Percentiles rank a stretch among this genome's conserved stretches.
These are phyloP conservation scores for Lampris megalopsis DNA, from an alignment of 2,113 vertebrate species.

Conservation along the genomic window DNA sequence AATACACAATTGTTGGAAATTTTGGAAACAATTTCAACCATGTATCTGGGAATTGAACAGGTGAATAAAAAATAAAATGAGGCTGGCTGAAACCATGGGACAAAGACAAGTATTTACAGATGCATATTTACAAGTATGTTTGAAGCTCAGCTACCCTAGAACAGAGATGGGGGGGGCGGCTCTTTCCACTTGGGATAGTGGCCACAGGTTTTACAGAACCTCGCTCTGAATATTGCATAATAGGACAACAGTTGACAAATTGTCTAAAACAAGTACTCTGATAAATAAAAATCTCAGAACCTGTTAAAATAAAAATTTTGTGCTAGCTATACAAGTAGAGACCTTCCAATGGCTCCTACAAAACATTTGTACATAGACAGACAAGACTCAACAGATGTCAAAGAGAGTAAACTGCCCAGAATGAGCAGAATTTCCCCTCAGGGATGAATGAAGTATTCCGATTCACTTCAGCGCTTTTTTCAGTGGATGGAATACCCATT, in stretches of 20 bases:
- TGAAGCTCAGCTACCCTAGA: slow-evolving; percentile 31
- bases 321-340: too few relatives aligned
- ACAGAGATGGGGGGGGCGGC: slow-evolving; percentile 23
- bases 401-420: too few relatives aligned
- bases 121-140: slow-evolving; percentile 73
- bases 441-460: too few relatives aligned
- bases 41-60: slow-evolving; percentile 60
- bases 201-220: neutral
- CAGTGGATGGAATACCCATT: slow-evolving; percentile 34
- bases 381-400: too few relatives aligned
- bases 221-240: neutral
- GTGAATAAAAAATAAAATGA: slow-evolving; percentile 70
- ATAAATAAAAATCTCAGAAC: too few relatives aligned
- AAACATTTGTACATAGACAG: too few relatives aligned
- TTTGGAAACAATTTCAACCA: slow-evolving; percentile 41
- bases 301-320: too few relatives aligned
- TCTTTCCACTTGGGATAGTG: too few relatives aligned
- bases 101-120: slow-evolving; percentile 79
- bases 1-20: neutral
- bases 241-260: too few relatives aligned
- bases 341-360: too few relatives aligned
- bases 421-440: too few relatives aligned
- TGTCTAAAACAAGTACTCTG: too few relatives aligned
- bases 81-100: slow-evolving; percentile 31
- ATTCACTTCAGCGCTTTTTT: slow-evolving; percentile 19